Conservation (phyloP, 1,140 invertebrate genomes). For the Melipona quadrifasciata region DNA sequence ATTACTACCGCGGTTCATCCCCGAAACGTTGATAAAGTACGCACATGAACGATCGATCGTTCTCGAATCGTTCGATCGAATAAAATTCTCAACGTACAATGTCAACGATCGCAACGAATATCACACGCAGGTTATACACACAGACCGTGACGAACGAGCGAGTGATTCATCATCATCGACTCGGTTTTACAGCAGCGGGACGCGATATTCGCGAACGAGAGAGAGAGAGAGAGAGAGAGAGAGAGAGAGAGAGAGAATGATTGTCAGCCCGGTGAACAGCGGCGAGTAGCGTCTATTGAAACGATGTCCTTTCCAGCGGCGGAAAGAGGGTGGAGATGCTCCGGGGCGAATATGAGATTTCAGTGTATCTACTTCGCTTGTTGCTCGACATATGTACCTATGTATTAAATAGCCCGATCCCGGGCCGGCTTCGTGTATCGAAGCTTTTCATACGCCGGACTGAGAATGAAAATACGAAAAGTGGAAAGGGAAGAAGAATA, state of each 20-base stretch:
- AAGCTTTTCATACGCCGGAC: constrained; percentile 47
- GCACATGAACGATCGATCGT: background rate
- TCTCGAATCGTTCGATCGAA: background rate
- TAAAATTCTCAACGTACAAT: background rate
- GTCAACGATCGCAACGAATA: background rate
- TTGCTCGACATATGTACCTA: constrained; percentile 45
- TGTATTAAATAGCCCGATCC: constrained; percentile 47
- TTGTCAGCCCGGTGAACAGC: constrained; percentile 1
- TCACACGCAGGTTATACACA: background rate
- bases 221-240: no score
- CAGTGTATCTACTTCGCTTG: constrained; percentile 48
- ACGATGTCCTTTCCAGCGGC: constrained; percentile 38
- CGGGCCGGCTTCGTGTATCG: background rate
- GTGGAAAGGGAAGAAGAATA: constrained; percentile 44
- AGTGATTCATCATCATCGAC: background rate
- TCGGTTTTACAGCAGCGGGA: constrained; percentile 6
- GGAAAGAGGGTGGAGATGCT: constrained; percentile 34
- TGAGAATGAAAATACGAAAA: constrained; percentile 25
- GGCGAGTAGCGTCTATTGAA: constrained; percentile 37
- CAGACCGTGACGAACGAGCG: background rate
- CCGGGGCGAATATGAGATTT: constrained; percentile 55
- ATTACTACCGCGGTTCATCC: background rate
- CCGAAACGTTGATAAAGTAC: background rate
- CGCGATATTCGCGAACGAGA: constrained; percentile 10
- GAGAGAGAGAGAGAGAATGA: background rate